A percentile compares a stretch with the other conserved stretches of the same genome.
phyloP scores from a whole-genome alignment of 2,888 invertebrate genomes.

The Stenolophus ochropezus region DNA sequence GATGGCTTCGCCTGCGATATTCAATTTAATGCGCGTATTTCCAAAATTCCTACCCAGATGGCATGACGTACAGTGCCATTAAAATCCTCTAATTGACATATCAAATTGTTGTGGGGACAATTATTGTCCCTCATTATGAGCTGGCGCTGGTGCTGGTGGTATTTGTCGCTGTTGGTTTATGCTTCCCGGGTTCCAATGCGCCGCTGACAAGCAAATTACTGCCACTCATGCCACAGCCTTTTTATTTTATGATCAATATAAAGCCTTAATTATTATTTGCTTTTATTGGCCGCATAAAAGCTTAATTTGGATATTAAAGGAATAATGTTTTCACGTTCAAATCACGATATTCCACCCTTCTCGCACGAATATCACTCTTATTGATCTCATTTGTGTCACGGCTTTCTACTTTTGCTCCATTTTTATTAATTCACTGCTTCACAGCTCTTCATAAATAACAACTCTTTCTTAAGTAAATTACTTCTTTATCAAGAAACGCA shows the following conservation, averaged over 20 bases:
- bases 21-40: slow-evolving; percentile 32
- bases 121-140: slow-evolving; percentile 46
- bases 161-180: slow-evolving; percentile 47
- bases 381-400: neutral
- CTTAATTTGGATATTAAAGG: slow-evolving; percentile 50
- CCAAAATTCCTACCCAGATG: slow-evolving; percentile 53
- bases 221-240: slow-evolving; percentile 21
- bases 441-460: no score
- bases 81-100: slow-evolving; percentile 57
- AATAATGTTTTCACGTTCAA: slow-evolving; percentile 44
- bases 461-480: no score
- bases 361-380: neutral
- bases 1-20: neutral
- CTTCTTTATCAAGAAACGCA: no score
- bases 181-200: neutral
- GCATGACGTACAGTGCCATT: slow-evolving; percentile 13
- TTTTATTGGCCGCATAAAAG: slow-evolving; percentile 51
- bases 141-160: no score
- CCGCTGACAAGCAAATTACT: slow-evolving; percentile 34
- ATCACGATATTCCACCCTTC: neutral
- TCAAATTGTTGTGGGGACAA: slow-evolving; percentile 50
- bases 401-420: neutral
- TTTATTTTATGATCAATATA: slow-evolving; percentile 48
- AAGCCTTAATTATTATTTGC: slow-evolving; percentile 51
- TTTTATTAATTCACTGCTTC: no score